Conservation (phyloP, 1,140 invertebrate species). For the Brachystomella parvula region DNA sequence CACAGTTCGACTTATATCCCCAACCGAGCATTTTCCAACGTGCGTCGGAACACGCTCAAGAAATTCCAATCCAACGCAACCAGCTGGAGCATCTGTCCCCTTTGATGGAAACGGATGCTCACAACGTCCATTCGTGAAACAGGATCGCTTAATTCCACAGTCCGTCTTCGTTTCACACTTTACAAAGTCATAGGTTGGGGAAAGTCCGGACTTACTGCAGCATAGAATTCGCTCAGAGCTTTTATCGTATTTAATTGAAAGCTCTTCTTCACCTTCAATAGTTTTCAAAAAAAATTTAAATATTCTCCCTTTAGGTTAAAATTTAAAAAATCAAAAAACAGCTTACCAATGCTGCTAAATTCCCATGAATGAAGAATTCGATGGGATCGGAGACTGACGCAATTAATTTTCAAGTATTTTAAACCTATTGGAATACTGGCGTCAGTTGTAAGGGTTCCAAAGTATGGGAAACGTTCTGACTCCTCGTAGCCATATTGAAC, state of each 20-base stretch:
- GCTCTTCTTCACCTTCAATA: slow-evolving; percentile 25
- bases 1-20: slow-evolving; percentile 17
- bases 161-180: slow-evolving; percentile 35
- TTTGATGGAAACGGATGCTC: slow-evolving; percentile 30
- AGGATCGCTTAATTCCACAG: slow-evolving; percentile 30
- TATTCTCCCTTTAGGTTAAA: background rate
- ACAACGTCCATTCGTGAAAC: slow-evolving; percentile 31
- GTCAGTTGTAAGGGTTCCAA: slow-evolving; percentile 17
- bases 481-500: slow-evolving; percentile 24
- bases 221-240: slow-evolving; percentile 25
- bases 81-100: slow-evolving; percentile 30
- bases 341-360: slow-evolving; percentile 27
- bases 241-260: slow-evolving; percentile 27
- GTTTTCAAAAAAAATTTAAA: background rate
- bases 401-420: slow-evolving; percentile 37
- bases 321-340: background rate
- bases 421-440: slow-evolving; percentile 24
- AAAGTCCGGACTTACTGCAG: slow-evolving; percentile 30
- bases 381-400: slow-evolving; percentile 15
- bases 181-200: slow-evolving; percentile 30
- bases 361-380: slow-evolving; percentile 35
- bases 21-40: slow-evolving; percentile 31
- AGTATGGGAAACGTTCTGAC: slow-evolving; percentile 23
- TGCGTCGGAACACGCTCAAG: slow-evolving; percentile 27
- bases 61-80: slow-evolving; percentile 33